phyloP scores from a whole-genome alignment of 2,113 vertebrate genomes.

The Sturnus vulgaris region DNA sequence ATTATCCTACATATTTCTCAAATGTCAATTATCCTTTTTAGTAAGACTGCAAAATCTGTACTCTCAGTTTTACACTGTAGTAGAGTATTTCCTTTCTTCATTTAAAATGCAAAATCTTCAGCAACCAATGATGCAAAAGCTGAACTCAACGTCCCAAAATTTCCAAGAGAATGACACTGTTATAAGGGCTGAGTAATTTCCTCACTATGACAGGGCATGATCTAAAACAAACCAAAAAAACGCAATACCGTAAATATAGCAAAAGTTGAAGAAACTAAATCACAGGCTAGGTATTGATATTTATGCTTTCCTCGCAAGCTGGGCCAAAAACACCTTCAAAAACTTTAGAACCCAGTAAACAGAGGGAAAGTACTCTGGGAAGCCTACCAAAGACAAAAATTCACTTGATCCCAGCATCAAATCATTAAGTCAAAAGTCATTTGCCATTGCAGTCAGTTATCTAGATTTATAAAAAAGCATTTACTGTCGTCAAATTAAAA shows the following conservation, averaged over 20 bases:
- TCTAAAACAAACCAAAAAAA: neutral
- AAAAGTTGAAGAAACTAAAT: neutral
- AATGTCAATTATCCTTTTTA: neutral
- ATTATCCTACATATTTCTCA: neutral
- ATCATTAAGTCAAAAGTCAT: neutral
- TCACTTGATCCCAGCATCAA: neutral
- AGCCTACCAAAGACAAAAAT: neutral
- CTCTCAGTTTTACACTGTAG: neutral
- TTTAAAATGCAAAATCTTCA: neutral
- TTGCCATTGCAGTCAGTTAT: neutral
- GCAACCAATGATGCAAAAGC: neutral
- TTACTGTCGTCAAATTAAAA: neutral
- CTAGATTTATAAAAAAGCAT: neutral
- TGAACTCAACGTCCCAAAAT: neutral
- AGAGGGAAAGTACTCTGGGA: neutral
- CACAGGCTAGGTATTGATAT: neutral
- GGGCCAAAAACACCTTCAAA: neutral
- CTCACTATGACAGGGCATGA: neutral
- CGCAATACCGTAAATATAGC: neutral
- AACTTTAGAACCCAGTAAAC: neutral
- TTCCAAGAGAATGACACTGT: neutral
- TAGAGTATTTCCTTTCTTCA: neutral
- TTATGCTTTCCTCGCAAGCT: neutral
- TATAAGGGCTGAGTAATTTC: neutral
- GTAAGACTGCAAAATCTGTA: neutral